Base-by-base conservation (phyloP, 2,888 invertebrate genomes). In the Apantesis nais region DNA sequence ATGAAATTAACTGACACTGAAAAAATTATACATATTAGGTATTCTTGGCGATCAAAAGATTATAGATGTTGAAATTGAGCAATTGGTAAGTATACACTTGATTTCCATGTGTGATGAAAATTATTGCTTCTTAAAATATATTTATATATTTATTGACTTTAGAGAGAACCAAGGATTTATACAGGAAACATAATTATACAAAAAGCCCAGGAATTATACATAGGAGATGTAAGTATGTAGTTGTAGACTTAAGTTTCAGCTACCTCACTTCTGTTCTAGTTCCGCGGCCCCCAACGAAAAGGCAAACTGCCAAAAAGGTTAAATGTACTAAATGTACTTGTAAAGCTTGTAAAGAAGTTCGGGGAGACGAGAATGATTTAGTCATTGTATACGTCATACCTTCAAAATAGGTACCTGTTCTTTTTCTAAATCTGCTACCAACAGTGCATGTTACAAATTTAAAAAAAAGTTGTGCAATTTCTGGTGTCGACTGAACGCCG, bases 361-460 rank as follows among this genome's bases (percentile, higher is more conserved):
- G 41, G 25, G 39, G 29, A 14, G 55, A n/a, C 31, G 25, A 39
- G 44, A 58, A 34, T 61, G 65, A 41, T 34, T 48, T 60, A 39
- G 29, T 67, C 41, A 29, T 67, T 67, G 41, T 67, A 67, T 61
- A 67, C 65, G 65, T 58, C 60, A 64, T 60, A 55, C 39, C 67
- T 60, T 39, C 60, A 60, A 67, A 67, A 67, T 67, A 67, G 67
- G 67, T 67, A 67, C 67, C 67, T 67, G 60, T 60, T 67, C 29
- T 60, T 67, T 60, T 60, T 41, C 41, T 60, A 55, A 66, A 58
- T 66, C 58, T 29, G 29, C 58, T 67, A 67, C 41, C 67, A 44
- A 67, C 60, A 44, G 58, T 67, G 67, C 67, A 67, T 67, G 67
- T 39, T 29, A 29, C 29, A 58, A 25, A 29, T 58, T 58, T n/a